These are phyloP conservation scores for Amorpha juglandis DNA, from an alignment of 2,888 invertebrate species.

Conservation along the genomic window DNA sequence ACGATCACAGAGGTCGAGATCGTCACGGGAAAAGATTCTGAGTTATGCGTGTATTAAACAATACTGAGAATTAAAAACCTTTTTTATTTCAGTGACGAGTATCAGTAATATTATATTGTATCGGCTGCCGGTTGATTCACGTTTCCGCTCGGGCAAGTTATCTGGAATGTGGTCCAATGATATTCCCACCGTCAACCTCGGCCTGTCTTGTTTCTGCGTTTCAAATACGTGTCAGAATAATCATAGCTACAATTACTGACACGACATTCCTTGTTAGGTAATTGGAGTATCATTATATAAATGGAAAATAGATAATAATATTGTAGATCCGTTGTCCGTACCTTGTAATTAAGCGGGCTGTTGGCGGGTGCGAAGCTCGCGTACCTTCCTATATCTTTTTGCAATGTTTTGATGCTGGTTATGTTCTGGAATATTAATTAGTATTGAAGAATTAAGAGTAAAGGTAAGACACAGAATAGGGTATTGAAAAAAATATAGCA, in stretches of 20 bases:
- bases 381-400: constrained; percentile 59
- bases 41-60: constrained; percentile 54
- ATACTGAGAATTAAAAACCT: constrained; percentile 29
- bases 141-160: constrained; percentile 74
- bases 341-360: constrained; percentile 62
- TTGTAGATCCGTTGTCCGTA: constrained; percentile 34
- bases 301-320: constrained; percentile 3
- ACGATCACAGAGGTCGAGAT: constrained; percentile 60
- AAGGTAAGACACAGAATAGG: not conserved
- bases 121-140: constrained; percentile 64
- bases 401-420: constrained; percentile 64
- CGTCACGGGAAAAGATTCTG: constrained; percentile 78
- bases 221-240: constrained; percentile 41
- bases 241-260: constrained; percentile 6
- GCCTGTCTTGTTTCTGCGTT: constrained; percentile 51
- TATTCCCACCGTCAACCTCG: constrained; percentile 61
- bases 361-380: constrained; percentile 54
- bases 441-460: not conserved
- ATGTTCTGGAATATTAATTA: constrained; percentile 53
- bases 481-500: no score
- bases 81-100: constrained; percentile 35
- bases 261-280: constrained; percentile 5
- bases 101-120: constrained; percentile 51
- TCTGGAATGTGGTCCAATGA: constrained; percentile 72
- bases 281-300: constrained; percentile 20